phyloP scores from a whole-genome alignment of 1,140 invertebrate genomes.

The Musca domestica region DNA sequence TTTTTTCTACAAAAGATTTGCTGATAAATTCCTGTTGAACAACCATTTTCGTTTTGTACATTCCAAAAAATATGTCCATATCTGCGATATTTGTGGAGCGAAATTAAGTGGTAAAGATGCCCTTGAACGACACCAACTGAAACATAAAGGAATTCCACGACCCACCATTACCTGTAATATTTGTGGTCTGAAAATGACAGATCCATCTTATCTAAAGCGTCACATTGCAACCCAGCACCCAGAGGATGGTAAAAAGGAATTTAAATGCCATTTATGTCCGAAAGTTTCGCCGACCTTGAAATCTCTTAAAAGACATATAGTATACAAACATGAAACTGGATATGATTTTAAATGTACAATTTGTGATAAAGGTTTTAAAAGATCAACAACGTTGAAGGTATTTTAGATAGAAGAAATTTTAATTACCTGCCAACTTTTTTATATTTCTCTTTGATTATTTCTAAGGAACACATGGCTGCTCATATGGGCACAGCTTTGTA shows the following conservation, averaged over 20 bases:
- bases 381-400: constrained; percentile 42
- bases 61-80: constrained; percentile 40
- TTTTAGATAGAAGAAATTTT: neutral
- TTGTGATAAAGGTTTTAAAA: constrained; percentile 47
- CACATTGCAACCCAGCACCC: neutral
- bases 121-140: constrained; percentile 28
- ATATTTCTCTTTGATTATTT: neutral
- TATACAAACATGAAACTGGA: constrained; percentile 40
- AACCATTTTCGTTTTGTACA: constrained; percentile 17
- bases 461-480: constrained; percentile 47
- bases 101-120: constrained; percentile 40
- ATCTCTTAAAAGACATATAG: constrained; percentile 40
- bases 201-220: neutral
- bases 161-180: constrained; percentile 7
- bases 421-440: neutral
- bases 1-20: neutral
- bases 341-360: constrained; percentile 42
- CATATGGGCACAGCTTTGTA: constrained; percentile 50
- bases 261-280: neutral
- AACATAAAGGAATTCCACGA: neutral
- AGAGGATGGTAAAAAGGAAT: neutral
- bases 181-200: neutral
- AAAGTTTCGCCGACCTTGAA: constrained; percentile 39
- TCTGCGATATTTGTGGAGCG: constrained; percentile 52
- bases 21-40: neutral